Base-by-base conservation (phyloP, 2,888 invertebrate genomes). In the Creontiades dilutus region DNA sequence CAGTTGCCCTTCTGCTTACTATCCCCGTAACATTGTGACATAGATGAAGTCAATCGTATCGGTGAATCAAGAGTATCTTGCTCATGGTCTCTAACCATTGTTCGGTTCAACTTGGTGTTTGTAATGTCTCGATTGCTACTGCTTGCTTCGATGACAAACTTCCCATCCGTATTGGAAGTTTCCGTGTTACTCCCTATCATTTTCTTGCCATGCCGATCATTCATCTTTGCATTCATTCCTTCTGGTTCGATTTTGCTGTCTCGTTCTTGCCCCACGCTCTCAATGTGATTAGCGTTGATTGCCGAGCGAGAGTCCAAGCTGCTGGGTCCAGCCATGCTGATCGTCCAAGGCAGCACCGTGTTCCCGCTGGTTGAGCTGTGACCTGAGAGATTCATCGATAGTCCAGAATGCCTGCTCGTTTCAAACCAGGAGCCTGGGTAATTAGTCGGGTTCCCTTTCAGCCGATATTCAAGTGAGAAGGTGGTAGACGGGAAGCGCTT, bases 401-500 rank as follows among this genome's bases (percentile, higher is more conserved):
- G 78, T 0, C 52, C 68, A n/a, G 55, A 86, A 48, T 86, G 75
- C 52, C 27, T 76, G 55, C 78, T 88, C 76, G 76, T 88, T 28
- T 88, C 88, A 19, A 88, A 52, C 88, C 88, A 88, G 0, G 88
- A 88, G 0, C 76, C 76, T 16, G 48, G 76, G 23, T 88, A 88
- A 46, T 88, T 88, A 16, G 78, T 48, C 12, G 88, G 88, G 52
- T 37, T 88, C 16, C 88, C 88, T 13, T 46, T 57, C 28, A 88
- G 19, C 4, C 78, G 78, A 23, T 47, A 48, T 80, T 88, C 88
- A 14, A 88, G 19, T 0, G 88, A 27, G 27, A n/a, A 11, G 3
- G 78, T 28, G 27, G 4, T 76, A 11, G 88, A 52, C 12, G 88
- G 80, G 27, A 88, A 88, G 7, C 27, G 47, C 19, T 88, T 88